These are phyloP conservation scores for Petroica traversi DNA, from an alignment of 2,113 vertebrate genomes.

Conservation along the genomic window DNA sequence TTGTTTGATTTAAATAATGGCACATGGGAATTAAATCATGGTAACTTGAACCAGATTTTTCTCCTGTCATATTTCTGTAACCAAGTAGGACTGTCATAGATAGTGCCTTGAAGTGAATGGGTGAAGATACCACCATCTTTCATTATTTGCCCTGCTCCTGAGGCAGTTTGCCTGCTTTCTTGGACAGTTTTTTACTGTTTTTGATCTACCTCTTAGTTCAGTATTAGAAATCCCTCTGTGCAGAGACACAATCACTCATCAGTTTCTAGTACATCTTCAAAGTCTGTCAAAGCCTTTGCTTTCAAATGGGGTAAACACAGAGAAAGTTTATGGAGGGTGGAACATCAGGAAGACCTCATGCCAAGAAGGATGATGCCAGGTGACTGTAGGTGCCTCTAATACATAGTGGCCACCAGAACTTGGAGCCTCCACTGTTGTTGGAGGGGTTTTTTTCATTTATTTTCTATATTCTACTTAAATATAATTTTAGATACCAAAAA, in stretches of 20 bases:
- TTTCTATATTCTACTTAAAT: not conserved
- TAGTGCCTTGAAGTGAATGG: not conserved
- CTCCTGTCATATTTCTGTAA: too few relatives aligned
- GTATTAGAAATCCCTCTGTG: not conserved
- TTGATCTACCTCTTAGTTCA: not conserved
- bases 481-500: not conserved
- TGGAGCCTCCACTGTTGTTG: not conserved
- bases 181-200: not conserved
- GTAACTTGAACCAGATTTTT: not conserved
- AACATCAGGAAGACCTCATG: not conserved
- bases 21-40: not conserved
- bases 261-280: not conserved
- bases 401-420: not conserved
- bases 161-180: not conserved
- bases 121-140: not conserved
- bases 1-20: not conserved
- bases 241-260: not conserved
- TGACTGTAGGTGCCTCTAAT: not conserved
- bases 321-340: not conserved
- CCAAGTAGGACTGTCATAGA: not conserved
- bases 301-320: not conserved
- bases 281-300: not conserved
- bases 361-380: not conserved
- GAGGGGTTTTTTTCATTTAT: fast-evolving
- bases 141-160: not conserved